Conservation (phyloP, 2,113 vertebrate genomes). For the Osmerus mordax region DNA sequence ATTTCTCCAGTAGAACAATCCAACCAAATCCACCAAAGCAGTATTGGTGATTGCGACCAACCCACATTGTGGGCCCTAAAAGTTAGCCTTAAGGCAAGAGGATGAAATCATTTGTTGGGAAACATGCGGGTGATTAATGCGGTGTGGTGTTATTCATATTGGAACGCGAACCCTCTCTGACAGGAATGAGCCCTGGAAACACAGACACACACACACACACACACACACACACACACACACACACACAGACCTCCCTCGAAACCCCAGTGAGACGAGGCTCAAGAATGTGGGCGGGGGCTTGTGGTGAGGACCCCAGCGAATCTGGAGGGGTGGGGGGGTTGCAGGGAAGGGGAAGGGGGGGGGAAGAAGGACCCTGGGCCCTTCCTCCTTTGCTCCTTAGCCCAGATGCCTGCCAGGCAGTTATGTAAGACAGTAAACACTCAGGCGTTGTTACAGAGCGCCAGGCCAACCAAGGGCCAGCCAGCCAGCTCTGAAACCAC, state of each 20-base stretch:
- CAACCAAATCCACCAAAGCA: no score
- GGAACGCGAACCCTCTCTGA: conserved; percentile 10
- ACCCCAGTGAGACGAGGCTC: conserved; percentile 40
- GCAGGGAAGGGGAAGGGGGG: no score
- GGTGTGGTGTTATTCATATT: conserved; percentile 46
- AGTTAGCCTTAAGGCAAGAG: conserved; percentile 20
- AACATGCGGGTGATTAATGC: conserved; percentile 37
- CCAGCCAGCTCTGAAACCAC: conserved; percentile 28
- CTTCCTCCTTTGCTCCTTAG: conserved; percentile 53
- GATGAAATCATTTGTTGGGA: conserved; percentile 47
- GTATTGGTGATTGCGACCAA: conserved; percentile 7
- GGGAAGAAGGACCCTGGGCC: conserved; percentile 37
- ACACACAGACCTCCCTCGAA: conserved; percentile 24
- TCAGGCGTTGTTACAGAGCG: conserved; percentile 48
- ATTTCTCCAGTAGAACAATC: no score
- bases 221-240: background rate
- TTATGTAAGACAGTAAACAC: conserved; percentile 71
- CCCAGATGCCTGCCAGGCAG: conserved; percentile 49
- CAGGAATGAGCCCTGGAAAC: background rate
- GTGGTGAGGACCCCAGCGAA: conserved; percentile 44
- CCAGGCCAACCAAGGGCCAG: conserved; percentile 25
- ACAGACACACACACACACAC: conserved; percentile 7
- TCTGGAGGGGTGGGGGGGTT: conserved; percentile 8
- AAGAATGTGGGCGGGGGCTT: conserved; percentile 60
- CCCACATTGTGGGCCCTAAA: conserved; percentile 24